A percentile compares a stretch with the other conserved stretches of the same genome.
Evolutionary conservation across 2,888 invertebrate species (phyloP).

Genomic region (Sycophila texana): DNA sequence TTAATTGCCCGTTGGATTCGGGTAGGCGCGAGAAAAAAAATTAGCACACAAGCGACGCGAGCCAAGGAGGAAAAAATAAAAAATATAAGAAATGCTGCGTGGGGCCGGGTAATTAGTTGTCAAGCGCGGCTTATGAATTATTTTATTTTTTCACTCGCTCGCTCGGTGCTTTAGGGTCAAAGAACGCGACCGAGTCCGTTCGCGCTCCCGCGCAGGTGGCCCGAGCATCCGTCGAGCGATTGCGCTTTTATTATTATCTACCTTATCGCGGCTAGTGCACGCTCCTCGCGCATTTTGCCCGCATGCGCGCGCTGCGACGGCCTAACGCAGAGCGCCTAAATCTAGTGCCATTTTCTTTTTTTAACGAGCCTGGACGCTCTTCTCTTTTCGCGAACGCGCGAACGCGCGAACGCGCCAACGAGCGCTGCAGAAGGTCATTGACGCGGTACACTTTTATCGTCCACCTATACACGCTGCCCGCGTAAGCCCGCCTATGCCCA

Average conservation of each 20-base stretch:
- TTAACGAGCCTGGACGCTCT: no score
- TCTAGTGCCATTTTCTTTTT: no score
- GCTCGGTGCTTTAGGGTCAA: constrained; percentile 44
- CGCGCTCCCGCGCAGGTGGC: constrained; percentile 2
- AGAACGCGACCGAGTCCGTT: no score
- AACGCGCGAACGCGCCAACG: background rate
- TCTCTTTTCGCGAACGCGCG: no score
- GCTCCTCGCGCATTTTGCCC: constrained; percentile 10
- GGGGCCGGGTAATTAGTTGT: constrained; percentile 34
- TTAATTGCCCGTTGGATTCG: background rate
- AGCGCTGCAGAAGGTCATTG: constrained; percentile 71
- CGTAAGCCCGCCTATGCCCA: no score
- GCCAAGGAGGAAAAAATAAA: background rate
- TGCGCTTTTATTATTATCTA: constrained; percentile 43
- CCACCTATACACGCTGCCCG: constrained; percentile 67
- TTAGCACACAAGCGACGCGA: constrained; percentile 47
- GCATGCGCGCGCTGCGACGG: background rate
- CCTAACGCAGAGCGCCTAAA: constrained; percentile 5
- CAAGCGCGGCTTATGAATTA: constrained; percentile 42
- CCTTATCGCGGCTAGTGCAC: constrained; percentile 28
- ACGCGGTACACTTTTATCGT: constrained; percentile 74
- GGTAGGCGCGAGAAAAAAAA: constrained; percentile 6
- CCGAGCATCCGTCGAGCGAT: no score
- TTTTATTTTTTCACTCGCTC: constrained; percentile 12
- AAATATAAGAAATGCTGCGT: no score